A percentile compares a stretch with the other conserved stretches of the same genome.
These are phyloP conservation scores for Polyodon spathula DNA, from an alignment of 2,113 vertebrate genomes.

Conservation along the genomic window DNA sequence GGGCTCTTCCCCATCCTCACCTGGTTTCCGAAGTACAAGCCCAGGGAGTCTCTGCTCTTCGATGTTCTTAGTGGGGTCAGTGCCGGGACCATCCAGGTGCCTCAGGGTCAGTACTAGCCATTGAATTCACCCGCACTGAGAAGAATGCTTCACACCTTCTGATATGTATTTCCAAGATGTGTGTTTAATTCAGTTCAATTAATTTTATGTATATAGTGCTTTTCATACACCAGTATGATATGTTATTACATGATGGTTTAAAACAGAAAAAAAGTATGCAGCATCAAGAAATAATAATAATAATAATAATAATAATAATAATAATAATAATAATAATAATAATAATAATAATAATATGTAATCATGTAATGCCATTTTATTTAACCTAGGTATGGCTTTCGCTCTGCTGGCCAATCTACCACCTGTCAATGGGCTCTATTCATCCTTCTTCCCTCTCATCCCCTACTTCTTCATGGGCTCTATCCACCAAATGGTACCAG, in stretches of 20 bases:
- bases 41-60: slow-evolving; percentile 66
- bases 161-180: slow-evolving; percentile 8
- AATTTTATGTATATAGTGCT: slow-evolving; percentile 13
- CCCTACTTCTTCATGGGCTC: slow-evolving; percentile 81
- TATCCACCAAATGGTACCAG: slow-evolving; percentile 86
- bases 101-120: slow-evolving; percentile 63
- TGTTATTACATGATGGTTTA: too few relatives aligned
- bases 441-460: slow-evolving; percentile 82
- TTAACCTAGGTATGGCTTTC: slow-evolving; percentile 86
- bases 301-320: too few relatives aligned
- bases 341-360: too few relatives aligned
- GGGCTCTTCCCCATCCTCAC: slow-evolving; percentile 69
- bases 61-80: slow-evolving; percentile 81
- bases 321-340: too few relatives aligned
- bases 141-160: neutral
- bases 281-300: too few relatives aligned
- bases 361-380: too few relatives aligned
- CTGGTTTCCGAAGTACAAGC: slow-evolving; percentile 82
- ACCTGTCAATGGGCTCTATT: slow-evolving; percentile 86
- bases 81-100: slow-evolving; percentile 80
- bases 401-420: slow-evolving; percentile 81
- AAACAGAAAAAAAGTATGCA: too few relatives aligned
- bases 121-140: neutral
- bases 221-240: too few relatives aligned
- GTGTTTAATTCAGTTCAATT: neutral